These are phyloP conservation scores for Vidua macroura DNA, from an alignment of 2,113 vertebrate species.

Conservation along the genomic window DNA sequence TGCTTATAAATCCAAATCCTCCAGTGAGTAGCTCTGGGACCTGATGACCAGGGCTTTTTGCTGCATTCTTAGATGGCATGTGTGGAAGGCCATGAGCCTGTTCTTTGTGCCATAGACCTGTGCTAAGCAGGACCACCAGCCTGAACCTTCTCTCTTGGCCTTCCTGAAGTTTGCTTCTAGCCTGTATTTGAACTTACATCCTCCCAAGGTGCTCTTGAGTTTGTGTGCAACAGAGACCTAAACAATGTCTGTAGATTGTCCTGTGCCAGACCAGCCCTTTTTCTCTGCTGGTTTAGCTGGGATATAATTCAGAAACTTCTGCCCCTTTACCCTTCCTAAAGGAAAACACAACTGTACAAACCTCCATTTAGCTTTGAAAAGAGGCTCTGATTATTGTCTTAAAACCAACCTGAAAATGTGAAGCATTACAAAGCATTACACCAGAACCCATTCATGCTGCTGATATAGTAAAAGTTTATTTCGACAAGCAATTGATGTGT, in stretches of 20 bases:
- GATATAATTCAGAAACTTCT: background rate
- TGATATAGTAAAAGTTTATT: slow-evolving; percentile 17
- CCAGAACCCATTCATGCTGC: background rate
- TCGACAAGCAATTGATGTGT: background rate
- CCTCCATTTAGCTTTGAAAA: background rate
- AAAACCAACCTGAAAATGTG: slow-evolving; percentile 1
- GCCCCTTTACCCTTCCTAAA: background rate
- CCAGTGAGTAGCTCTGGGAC: background rate
- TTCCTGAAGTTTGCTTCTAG: background rate
- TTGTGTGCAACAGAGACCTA: background rate
- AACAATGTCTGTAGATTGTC: background rate
- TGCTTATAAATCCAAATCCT: background rate
- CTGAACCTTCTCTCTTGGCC: background rate
- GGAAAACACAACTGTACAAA: background rate
- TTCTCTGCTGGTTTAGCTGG: background rate
- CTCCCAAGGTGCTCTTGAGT: background rate
- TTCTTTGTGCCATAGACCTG: background rate
- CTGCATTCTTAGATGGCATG: background rate
- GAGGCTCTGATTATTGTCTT: slow-evolving; percentile 13
- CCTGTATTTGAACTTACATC: background rate
- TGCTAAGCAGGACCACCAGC: background rate
- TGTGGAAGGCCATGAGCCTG: background rate
- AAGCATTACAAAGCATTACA: background rate
- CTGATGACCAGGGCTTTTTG: background rate
- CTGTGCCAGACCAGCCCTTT: background rate